phyloP scores from a whole-genome alignment of 2,888 invertebrate species.

The Stictocephala bisonia region DNA sequence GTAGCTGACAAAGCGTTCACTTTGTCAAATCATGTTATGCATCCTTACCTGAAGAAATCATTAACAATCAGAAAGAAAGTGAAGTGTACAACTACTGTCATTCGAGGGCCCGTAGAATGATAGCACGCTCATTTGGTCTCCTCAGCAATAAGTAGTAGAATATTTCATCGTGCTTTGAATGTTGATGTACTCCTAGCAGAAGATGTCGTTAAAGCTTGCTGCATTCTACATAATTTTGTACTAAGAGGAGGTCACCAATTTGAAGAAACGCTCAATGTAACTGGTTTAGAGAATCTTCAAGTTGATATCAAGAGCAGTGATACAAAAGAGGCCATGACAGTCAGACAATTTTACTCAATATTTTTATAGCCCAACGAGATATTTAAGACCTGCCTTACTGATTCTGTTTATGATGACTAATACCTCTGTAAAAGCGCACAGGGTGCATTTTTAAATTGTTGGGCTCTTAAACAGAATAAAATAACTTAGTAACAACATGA shows the following conservation, averaged over 20 bases:
- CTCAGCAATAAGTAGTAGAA: neutral
- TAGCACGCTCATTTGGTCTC: conserved; percentile 7
- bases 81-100: no score
- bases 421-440: no score
- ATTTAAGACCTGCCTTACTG: no score
- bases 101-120: neutral
- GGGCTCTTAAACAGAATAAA: no score
- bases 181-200: neutral
- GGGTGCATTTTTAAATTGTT: no score
- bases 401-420: no score
- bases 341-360: no score
- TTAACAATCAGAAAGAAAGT: no score
- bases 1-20: conserved; percentile 8
- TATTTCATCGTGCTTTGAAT: neutral
- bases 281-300: neutral
- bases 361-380: no score
- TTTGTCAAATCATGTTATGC: neutral
- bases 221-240: conserved; percentile 13
- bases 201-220: neutral
- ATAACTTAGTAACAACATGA: no score
- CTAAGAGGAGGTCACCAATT: neutral
- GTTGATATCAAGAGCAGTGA: neutral
- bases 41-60: neutral
- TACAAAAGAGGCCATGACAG: neutral
- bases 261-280: conserved; percentile 4